A percentile compares a stretch with the other conserved stretches of the same genome.
These are phyloP conservation scores for Ailurus styani DNA, from an alignment of 2,113 vertebrate species.

Conservation along the genomic window DNA sequence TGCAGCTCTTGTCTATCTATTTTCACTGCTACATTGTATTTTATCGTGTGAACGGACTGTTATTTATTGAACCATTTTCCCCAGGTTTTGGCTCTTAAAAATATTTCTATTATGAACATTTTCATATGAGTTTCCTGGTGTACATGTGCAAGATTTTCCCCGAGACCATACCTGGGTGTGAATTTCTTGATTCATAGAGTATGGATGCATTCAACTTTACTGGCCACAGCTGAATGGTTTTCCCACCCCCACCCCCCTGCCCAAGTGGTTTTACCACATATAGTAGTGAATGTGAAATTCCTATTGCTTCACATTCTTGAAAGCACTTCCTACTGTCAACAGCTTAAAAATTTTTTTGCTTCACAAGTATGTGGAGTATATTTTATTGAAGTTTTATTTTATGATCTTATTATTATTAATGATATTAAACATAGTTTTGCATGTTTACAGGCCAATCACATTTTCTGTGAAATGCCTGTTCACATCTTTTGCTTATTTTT, in stretches of 20 bases:
- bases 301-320: neutral
- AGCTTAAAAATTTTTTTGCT: neutral
- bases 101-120: neutral
- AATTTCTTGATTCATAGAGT: neutral
- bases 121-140: neutral
- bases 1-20: neutral
- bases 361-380: neutral
- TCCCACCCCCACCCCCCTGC: no score
- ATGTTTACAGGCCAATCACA: neutral
- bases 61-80: neutral
- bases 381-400: neutral
- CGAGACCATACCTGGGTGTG: neutral
- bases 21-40: neutral
- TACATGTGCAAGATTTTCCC: neutral
- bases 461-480: neutral
- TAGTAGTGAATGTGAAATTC: neutral
- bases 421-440: neutral
- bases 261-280: neutral
- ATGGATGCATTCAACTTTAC: neutral
- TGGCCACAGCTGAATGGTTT: neutral
- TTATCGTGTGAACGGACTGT: neutral
- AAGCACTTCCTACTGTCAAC: neutral
- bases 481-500: neutral
- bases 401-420: neutral
- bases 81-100: neutral